Evolutionary conservation across 1,140 invertebrate species (phyloP).

Genomic region (Thereuonema tuberculata): DNA sequence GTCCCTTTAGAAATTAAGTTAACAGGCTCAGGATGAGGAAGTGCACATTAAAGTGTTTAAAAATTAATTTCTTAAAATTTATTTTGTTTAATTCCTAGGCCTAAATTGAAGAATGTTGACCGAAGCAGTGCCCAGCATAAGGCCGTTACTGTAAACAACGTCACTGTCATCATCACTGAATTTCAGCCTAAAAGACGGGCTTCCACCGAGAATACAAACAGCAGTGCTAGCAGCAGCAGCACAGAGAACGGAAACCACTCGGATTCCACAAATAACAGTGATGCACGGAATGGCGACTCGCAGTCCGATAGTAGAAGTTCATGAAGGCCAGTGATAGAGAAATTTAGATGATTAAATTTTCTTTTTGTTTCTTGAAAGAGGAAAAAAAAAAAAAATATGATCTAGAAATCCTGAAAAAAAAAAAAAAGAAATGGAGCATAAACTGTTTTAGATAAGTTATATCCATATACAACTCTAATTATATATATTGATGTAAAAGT

Average conservation of each 20-base stretch:
- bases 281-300: constrained; percentile 14
- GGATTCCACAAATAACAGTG: constrained; percentile 17
- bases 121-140: constrained; percentile 72
- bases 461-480: too few species aligned
- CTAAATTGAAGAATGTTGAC: constrained; percentile 79
- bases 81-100: constrained; percentile 29
- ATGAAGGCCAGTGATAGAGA: constrained; percentile 2
- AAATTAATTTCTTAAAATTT: too few species aligned
- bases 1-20: too few species aligned
- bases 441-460: too few species aligned
- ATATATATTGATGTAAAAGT: too few species aligned
- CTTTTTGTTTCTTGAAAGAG: too few species aligned
- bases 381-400: too few species aligned
- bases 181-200: constrained; percentile 64
- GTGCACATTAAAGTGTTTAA: too few species aligned
- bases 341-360: too few species aligned
- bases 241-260: constrained; percentile 18
- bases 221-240: constrained; percentile 5
- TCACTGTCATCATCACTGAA: constrained; percentile 92
- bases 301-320: constrained; percentile 15
- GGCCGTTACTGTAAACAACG: constrained; percentile 89
- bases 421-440: too few species aligned
- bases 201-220: constrained; percentile 20
- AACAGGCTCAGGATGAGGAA: too few species aligned
- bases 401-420: too few species aligned